Percentiles rank a stretch among this genome's conserved stretches.
Evolutionary conservation across 1,140 invertebrate species (phyloP).

Genomic region (Adelges cooleyi): DNA sequence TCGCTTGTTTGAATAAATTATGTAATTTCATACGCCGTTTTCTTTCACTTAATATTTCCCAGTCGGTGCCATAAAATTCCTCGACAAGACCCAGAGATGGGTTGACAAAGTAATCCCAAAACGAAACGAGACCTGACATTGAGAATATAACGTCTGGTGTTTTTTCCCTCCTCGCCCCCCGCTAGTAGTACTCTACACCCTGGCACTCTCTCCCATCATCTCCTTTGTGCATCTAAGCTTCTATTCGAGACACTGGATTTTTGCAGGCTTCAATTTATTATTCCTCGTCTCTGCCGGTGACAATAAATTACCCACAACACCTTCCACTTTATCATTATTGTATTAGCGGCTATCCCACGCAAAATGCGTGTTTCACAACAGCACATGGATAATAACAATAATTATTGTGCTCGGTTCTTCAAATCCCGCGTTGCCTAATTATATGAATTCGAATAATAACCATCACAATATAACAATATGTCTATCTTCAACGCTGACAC

Average conservation of each 20-base stretch:
- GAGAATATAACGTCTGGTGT: conserved; percentile 18
- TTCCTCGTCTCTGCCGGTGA: background rate
- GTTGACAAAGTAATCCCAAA: conserved; percentile 27
- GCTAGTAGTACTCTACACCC: background rate
- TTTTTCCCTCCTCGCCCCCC: background rate
- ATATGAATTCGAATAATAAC: too few relatives aligned
- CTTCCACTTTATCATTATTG: conserved; percentile 18
- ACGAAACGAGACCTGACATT: conserved; percentile 8
- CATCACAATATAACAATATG: too few relatives aligned
- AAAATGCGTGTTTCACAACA: background rate
- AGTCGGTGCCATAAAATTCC: background rate
- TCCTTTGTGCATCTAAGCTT: conserved; percentile 9
- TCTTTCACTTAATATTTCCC: background rate
- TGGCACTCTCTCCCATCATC: background rate
- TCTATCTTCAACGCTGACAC: too few relatives aligned
- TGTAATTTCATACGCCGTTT: background rate
- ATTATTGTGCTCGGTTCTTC: too few relatives aligned
- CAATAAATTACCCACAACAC: conserved; percentile 22
- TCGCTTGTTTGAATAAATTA: too few relatives aligned
- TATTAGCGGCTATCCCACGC: background rate
- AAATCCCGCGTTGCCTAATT: too few relatives aligned
- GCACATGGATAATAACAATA: too few relatives aligned
- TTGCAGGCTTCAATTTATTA: conserved; percentile 14
- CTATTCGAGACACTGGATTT: background rate
- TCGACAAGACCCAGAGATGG: background rate